Conservation (phyloP, 2,888 invertebrate genomes). For the Trichopria drosophilae region DNA sequence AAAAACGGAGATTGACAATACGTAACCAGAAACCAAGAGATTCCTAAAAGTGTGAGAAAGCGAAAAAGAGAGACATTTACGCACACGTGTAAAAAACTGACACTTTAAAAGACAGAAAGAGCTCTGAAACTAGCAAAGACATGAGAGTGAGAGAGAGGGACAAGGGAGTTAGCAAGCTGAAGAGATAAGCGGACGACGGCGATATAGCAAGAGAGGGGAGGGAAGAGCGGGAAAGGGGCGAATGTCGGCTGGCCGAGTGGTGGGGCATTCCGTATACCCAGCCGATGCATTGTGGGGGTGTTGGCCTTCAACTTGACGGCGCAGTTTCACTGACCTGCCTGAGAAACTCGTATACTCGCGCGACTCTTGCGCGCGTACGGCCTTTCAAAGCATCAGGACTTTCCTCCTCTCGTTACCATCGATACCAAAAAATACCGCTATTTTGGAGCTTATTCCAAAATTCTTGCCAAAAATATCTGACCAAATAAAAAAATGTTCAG, state of each 20-base stretch:
- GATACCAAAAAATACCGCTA: slow-evolving; percentile 44
- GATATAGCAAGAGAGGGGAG: slow-evolving; percentile 11
- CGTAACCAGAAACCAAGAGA: no score
- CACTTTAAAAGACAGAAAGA: slow-evolving; percentile 1
- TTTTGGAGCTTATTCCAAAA: no score
- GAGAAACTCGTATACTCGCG: slow-evolving; percentile 55
- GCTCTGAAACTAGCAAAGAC: background rate
- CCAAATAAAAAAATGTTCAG: no score
- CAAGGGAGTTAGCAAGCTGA: background rate
- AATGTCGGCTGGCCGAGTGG: slow-evolving; percentile 26
- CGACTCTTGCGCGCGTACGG: slow-evolving; percentile 47
- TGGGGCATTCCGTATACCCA: slow-evolving; percentile 38
- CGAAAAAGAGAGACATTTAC: no score
- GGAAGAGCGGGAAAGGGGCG: slow-evolving; percentile 20
- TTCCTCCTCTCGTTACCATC: no score
- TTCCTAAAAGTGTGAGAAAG: no score
- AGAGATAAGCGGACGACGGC: background rate
- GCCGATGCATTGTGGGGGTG: slow-evolving; percentile 59
- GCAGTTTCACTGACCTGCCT: slow-evolving; percentile 60
- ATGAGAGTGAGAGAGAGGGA: slow-evolving; percentile 6
- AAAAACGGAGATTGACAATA: no score
- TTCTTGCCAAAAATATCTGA: no score
- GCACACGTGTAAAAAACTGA: slow-evolving; percentile 3
- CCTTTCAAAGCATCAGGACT: no score
- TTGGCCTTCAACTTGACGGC: slow-evolving; percentile 60